These are phyloP conservation scores for Mimas tiliae DNA, from an alignment of 2,888 invertebrate genomes.

Conservation along the genomic window DNA sequence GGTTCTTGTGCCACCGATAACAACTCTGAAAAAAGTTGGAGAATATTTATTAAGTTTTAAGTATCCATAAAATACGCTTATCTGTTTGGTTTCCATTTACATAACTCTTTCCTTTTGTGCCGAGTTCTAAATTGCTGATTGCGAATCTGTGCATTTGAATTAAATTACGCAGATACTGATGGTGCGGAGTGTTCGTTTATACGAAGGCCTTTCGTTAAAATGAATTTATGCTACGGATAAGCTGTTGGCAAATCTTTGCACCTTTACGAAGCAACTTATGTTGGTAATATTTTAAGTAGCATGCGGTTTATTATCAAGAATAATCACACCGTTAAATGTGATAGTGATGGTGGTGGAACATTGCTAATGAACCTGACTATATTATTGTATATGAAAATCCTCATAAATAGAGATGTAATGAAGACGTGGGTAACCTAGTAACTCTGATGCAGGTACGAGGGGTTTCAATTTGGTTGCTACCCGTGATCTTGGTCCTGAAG, in stretches of 20 bases:
- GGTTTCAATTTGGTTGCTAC: conserved; percentile 75
- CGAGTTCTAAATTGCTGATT: conserved; percentile 25
- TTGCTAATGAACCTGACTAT: too few relatives aligned
- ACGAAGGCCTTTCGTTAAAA: conserved; percentile 21
- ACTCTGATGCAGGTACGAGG: conserved; percentile 51
- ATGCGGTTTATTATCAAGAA: not conserved
- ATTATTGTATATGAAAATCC: not conserved
- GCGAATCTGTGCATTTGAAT: conserved; percentile 24
- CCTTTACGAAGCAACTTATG: not conserved
- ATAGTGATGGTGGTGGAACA: too few relatives aligned
- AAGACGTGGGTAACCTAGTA: conserved; percentile 4
- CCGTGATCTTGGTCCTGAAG: conserved; percentile 68
- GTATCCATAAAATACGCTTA: conserved; percentile 41
- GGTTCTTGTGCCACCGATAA: conserved; percentile 13
- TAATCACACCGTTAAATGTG: not conserved
- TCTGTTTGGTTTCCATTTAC: conserved; percentile 37
- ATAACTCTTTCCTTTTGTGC: conserved; percentile 32
- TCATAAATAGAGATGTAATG: conserved; percentile 3
- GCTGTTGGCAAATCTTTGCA: conserved; percentile 4
- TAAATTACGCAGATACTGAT: conserved; percentile 24
- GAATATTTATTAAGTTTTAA: conserved; percentile 42
- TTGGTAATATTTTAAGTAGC: not conserved
- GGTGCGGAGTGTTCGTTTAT: conserved; percentile 5
- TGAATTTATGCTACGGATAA: conserved; percentile 10
- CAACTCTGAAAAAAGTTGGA: conserved; percentile 34